Conservation (phyloP, 53 echinoderm and acorn worm genomes). For the Antedon mediterranea region DNA sequence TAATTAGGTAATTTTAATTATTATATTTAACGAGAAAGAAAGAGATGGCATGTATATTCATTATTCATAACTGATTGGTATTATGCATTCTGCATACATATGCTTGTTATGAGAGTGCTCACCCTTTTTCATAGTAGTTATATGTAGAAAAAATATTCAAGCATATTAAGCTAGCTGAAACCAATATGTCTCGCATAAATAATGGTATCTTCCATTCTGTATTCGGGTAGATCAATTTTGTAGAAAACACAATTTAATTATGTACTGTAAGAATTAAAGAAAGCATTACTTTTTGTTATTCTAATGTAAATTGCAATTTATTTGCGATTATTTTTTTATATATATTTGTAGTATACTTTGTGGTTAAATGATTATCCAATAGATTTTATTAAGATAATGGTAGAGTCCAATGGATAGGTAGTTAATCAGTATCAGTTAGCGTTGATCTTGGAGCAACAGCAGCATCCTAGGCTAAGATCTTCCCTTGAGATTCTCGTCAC, state of each 20-base stretch:
- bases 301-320: no score
- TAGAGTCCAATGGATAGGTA: neutral
- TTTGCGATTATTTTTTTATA: no score
- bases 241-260: neutral
- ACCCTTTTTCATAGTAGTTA: neutral
- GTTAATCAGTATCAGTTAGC: neutral
- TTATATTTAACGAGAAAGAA: no score
- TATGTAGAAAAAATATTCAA: neutral
- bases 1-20: no score
- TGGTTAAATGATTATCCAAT: neutral
- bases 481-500: neutral
- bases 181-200: constrained; percentile 1
- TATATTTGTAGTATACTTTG: no score
- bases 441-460: neutral
- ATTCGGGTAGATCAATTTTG: neutral
- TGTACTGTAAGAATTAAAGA: no score
- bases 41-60: neutral
- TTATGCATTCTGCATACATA: neutral
- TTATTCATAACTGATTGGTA: neutral
- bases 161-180: neutral
- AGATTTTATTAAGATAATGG: neutral
- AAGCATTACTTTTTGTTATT: no score
- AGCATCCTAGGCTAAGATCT: neutral
- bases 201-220: neutral
- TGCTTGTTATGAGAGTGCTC: neutral